phyloP scores from a whole-genome alignment of 92 coral and sea anemone species.

The Phenganax stokvisi region DNA sequence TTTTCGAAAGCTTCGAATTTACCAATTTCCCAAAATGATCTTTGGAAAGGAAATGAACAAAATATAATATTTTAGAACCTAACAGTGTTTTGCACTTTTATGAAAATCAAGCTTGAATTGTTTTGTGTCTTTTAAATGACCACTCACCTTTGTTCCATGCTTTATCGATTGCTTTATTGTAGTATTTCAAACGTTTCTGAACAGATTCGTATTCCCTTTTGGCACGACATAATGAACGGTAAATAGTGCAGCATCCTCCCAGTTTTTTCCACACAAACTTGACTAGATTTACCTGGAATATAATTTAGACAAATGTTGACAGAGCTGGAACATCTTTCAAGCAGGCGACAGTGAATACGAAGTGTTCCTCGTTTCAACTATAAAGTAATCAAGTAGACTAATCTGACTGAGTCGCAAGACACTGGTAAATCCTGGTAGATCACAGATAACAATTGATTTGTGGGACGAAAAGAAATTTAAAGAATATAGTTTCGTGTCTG shows the following conservation, averaged over 20 bases:
- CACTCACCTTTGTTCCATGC: constrained; percentile 30
- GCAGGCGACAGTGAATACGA: not conserved
- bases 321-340: not conserved
- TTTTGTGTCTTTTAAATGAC: not conserved
- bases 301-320: not conserved
- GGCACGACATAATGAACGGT: constrained; percentile 13
- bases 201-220: constrained; percentile 16
- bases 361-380: too few species aligned
- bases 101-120: not conserved
- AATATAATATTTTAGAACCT: too few species aligned
- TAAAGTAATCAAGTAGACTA: too few species aligned
- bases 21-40: too few species aligned
- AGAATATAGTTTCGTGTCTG: not conserved
- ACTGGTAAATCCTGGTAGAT: too few species aligned
- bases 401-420: too few species aligned
- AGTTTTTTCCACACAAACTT: constrained; percentile 37
- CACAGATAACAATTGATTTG: too few species aligned
- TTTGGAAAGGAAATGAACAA: too few species aligned
- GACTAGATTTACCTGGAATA: constrained; percentile 12
- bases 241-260: constrained; percentile 22
- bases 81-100: not conserved
- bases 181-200: constrained; percentile 7
- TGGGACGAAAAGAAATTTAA: not conserved
- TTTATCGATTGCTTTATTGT: constrained; percentile 26
- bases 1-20: too few species aligned